phyloP scores from a whole-genome alignment of 2,113 vertebrate genomes.

The Crotalus helleri region DNA sequence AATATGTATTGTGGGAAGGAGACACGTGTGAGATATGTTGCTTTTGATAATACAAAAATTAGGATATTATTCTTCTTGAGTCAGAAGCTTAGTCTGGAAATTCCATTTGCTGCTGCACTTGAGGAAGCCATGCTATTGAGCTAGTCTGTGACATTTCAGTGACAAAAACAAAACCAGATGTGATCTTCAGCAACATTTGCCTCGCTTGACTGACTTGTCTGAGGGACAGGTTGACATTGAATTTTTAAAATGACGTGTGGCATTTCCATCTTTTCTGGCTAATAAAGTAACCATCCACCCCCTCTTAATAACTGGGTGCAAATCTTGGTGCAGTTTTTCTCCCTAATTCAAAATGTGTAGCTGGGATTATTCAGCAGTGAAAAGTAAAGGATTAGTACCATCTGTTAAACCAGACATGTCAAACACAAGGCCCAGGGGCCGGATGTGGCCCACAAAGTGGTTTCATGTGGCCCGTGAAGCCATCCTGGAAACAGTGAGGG shows the following conservation, averaged over 20 bases:
- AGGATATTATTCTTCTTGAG: background rate
- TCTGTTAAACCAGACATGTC: too few relatives aligned
- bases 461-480: too few relatives aligned
- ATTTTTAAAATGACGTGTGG: background rate
- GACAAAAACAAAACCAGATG: background rate
- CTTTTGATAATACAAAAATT: background rate
- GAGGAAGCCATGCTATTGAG: background rate
- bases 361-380: background rate
- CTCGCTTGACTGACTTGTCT: background rate
- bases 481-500: too few relatives aligned
- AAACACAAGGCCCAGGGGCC: too few relatives aligned
- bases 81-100: background rate
- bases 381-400: background rate
- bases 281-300: background rate
- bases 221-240: background rate
- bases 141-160: background rate
- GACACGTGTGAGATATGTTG: background rate
- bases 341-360: background rate
- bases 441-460: too few relatives aligned
- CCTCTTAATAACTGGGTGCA: background rate
- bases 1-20: background rate
- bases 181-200: background rate
- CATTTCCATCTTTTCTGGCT: background rate
- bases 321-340: background rate
- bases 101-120: background rate